These are phyloP conservation scores for Leucozona laternaria DNA, from an alignment of 2,888 invertebrate species.

Conservation along the genomic window DNA sequence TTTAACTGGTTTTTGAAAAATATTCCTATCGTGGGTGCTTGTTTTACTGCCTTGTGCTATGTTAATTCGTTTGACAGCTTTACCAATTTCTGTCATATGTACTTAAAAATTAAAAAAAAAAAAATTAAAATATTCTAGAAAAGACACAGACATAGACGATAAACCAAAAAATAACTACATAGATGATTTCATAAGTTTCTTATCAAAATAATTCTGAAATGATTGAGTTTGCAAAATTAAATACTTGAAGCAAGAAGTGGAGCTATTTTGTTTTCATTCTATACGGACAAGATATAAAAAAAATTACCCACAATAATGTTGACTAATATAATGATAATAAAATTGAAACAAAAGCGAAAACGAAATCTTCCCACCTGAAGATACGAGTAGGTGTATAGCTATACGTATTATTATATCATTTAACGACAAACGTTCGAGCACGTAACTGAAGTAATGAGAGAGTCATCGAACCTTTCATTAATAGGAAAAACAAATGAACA, in stretches of 20 bases:
- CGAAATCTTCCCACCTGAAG: slow-evolving; percentile 42
- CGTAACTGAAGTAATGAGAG: slow-evolving; percentile 55
- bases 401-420: slow-evolving; percentile 54
- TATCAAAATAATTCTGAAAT: slow-evolving; percentile 8
- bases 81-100: no score
- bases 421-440: slow-evolving; percentile 64
- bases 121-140: no score
- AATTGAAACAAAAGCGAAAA: slow-evolving; percentile 40
- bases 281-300: not conserved
- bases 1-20: no score
- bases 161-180: no score
- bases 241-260: slow-evolving; percentile 4
- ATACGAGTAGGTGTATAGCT: no score
- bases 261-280: slow-evolving; percentile 16
- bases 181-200: slow-evolving; percentile 1
- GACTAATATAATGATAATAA: slow-evolving; percentile 18
- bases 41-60: no score
- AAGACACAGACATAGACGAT: no score
- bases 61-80: no score
- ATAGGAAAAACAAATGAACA: slow-evolving; percentile 70
- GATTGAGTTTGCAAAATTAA: slow-evolving; percentile 10
- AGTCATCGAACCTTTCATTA: slow-evolving; percentile 72
- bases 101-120: no score
- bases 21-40: no score
- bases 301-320: slow-evolving; percentile 29